Evolutionary conservation across 1,140 invertebrate genomes (phyloP).

Genomic region (Anastatus disparis): DNA sequence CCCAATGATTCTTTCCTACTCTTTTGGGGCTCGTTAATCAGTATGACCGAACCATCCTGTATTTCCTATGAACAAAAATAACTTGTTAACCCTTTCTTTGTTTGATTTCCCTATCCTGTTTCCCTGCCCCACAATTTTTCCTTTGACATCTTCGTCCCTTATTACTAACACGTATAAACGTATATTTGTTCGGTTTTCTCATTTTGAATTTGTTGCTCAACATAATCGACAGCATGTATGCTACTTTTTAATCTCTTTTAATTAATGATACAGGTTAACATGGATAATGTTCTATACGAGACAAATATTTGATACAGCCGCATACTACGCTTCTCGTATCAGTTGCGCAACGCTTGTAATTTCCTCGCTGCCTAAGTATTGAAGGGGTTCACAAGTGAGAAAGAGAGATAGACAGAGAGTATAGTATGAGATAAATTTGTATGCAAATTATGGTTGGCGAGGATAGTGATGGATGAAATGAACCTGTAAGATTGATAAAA

Average conservation of each 20-base stretch:
- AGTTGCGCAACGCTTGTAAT: constrained; percentile 17
- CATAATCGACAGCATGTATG: not conserved
- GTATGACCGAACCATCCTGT: not conserved
- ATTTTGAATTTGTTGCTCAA: not conserved
- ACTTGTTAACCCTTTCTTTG: too few species aligned
- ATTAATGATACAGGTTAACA: constrained; percentile 54
- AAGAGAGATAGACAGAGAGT: constrained; percentile 19
- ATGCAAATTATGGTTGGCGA: constrained; percentile 13
- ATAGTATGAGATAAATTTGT: constrained; percentile 3
- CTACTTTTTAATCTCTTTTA: constrained; percentile 55
- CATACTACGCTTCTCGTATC: constrained; percentile 40
- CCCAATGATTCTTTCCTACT: not conserved
- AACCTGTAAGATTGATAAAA: constrained; percentile 7
- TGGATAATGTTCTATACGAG: not conserved
- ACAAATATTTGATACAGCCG: constrained; percentile 38
- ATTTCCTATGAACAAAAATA: constrained; percentile 16
- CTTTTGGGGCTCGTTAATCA: constrained; percentile 20
- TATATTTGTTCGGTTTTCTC: constrained; percentile 9
- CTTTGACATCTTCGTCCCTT: not conserved
- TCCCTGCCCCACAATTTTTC: not conserved
- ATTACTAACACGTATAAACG: too few species aligned
- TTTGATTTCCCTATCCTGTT: not conserved
- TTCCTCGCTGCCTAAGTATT: constrained; percentile 40
- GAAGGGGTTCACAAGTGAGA: constrained; percentile 16
- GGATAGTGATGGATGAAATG: not conserved